Conservation (phyloP, 2,113 vertebrate genomes). For the Salvator merianae region DNA sequence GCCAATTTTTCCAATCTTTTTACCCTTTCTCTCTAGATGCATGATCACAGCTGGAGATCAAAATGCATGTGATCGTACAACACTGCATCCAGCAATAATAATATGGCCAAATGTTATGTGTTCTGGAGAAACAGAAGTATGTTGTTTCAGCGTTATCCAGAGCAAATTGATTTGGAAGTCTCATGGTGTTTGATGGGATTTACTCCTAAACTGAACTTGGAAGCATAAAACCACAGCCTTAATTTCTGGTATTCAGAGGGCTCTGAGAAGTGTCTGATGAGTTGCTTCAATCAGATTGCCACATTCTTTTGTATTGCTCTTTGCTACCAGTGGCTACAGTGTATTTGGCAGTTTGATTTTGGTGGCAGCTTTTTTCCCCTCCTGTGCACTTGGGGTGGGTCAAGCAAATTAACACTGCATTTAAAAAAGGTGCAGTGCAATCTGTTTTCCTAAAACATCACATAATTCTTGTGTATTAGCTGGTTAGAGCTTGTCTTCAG, state of each 20-base stretch:
- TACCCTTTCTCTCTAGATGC: not conserved
- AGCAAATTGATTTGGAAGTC: not conserved
- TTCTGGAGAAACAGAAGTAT: not conserved
- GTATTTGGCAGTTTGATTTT: too few species aligned
- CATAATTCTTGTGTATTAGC: not conserved
- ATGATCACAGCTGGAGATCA: not conserved
- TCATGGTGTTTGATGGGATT: not conserved
- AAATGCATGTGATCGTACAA: not conserved
- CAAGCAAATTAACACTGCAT: not conserved
- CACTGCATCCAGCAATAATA: not conserved
- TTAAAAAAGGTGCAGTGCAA: not conserved
- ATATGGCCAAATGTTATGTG: not conserved
- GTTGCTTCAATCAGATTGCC: slow-evolving; percentile 22
- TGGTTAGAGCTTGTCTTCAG: not conserved
- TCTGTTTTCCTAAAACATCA: slow-evolving; percentile 13
- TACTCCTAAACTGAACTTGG: not conserved
- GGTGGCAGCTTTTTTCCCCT: not conserved
- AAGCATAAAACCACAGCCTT: not conserved
- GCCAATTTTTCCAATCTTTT: too few species aligned
- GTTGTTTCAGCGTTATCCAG: not conserved
- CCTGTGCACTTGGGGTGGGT: slow-evolving; percentile 29
- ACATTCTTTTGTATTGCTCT: slow-evolving; percentile 23
- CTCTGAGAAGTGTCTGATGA: not conserved
- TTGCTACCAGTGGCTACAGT: slow-evolving; percentile 30
- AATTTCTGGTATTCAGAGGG: not conserved